Evolutionary conservation across 1,140 invertebrate genomes (phyloP).

Genomic region (Drosophila kurseongensis): DNA sequence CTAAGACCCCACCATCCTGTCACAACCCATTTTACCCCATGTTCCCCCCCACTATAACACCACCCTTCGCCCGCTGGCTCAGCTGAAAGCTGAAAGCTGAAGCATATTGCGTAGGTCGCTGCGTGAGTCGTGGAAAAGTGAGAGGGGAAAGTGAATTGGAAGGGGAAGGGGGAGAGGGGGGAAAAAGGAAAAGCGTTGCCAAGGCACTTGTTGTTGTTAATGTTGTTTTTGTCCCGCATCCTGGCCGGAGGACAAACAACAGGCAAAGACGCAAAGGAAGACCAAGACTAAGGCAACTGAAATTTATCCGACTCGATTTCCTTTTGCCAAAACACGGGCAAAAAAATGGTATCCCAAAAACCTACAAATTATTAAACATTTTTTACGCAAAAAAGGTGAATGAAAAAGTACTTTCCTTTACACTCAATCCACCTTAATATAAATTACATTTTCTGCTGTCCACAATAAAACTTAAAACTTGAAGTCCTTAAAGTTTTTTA

Average conservation of each 20-base stretch:
- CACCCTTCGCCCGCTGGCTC: slow-evolving; percentile 20
- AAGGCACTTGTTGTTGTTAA: slow-evolving; percentile 50
- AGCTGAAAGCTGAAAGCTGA: slow-evolving; percentile 73
- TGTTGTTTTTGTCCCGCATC: slow-evolving; percentile 16
- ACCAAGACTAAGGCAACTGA: slow-evolving; percentile 53
- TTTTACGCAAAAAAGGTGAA: too few relatives aligned
- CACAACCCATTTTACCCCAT: slow-evolving; percentile 30
- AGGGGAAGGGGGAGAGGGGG: not conserved
- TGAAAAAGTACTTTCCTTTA: too few relatives aligned
- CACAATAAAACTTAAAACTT: too few relatives aligned
- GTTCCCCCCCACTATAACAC: not conserved
- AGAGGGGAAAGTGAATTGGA: slow-evolving; percentile 12
- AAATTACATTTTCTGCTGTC: too few relatives aligned
- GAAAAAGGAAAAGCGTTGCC: slow-evolving; percentile 50
- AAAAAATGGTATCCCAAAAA: slow-evolving; percentile 29
- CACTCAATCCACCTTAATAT: too few relatives aligned
- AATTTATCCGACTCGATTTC: slow-evolving; percentile 78
- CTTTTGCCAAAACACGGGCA: slow-evolving; percentile 35
- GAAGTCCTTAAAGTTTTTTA: too few relatives aligned
- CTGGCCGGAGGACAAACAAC: slow-evolving; percentile 55
- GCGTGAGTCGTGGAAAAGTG: slow-evolving; percentile 48
- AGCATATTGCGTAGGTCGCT: slow-evolving; percentile 82
- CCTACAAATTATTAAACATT: too few relatives aligned
- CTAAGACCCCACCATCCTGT: slow-evolving; percentile 13
- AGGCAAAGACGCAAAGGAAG: slow-evolving; percentile 16